These are phyloP conservation scores for Atherinosoma microstoma DNA, from an alignment of 2,797 vertebrate species.

Conservation along the genomic window DNA sequence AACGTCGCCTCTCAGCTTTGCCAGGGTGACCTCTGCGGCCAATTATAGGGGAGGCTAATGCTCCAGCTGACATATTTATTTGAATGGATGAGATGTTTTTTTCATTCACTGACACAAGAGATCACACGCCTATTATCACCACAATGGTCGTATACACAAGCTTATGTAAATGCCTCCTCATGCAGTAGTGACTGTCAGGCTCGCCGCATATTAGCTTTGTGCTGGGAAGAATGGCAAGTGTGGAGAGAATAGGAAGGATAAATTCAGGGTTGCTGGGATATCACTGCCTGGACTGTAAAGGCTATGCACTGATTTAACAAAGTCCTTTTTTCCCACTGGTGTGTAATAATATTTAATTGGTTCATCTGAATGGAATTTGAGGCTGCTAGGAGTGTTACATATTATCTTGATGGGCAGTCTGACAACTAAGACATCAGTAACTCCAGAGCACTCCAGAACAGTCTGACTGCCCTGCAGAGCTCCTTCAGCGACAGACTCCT, in stretches of 20 bases:
- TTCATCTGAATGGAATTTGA: constrained; percentile 42
- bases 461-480: no score
- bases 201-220: constrained; percentile 76
- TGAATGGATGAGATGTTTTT: constrained; percentile 74
- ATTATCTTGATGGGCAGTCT: constrained; percentile 13
- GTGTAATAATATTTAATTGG: constrained; percentile 65
- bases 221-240: constrained; percentile 67
- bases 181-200: constrained; percentile 62
- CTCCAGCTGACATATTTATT: constrained; percentile 73
- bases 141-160: constrained; percentile 73
- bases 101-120: constrained; percentile 74
- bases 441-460: no score
- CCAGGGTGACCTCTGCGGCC: constrained; percentile 77
- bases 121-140: constrained; percentile 78
- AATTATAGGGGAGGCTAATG: constrained; percentile 77
- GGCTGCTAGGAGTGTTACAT: constrained; percentile 11
- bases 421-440: constrained; percentile 32
- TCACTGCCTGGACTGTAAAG: constrained; percentile 48
- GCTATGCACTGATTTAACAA: constrained; percentile 55
- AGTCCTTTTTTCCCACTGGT: constrained; percentile 34
- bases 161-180: constrained; percentile 77
- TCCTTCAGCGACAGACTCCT: no score
- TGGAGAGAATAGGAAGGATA: constrained; percentile 55
- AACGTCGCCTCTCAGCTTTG: constrained; percentile 61
- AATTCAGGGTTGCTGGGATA: constrained; percentile 64